A percentile compares a stretch with the other conserved stretches of the same genome.
Conservation (phyloP, 2,797 vertebrate species). For the Sciurus carolinensis region DNA sequence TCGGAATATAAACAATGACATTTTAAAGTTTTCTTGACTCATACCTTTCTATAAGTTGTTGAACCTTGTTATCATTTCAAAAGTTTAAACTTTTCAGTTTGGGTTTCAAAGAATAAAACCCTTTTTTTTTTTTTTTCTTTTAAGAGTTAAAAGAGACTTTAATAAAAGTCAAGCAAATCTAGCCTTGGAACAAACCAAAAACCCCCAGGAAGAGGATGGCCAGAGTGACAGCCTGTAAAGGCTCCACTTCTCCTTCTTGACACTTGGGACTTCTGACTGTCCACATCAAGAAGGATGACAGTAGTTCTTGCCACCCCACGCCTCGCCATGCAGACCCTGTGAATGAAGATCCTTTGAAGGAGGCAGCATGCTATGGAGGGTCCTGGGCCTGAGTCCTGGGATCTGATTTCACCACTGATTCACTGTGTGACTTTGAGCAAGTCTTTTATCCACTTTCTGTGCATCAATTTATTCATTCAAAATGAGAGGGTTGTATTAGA, state of each 20-base stretch:
- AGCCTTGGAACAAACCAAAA: conserved; percentile 89
- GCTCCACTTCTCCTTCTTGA: not conserved
- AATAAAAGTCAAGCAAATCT: conserved; percentile 87
- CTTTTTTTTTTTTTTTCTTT: conserved; percentile 7
- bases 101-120: not conserved
- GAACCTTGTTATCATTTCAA: not conserved
- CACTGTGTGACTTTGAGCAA: not conserved
- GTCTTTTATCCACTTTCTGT: not conserved
- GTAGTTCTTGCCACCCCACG: not conserved
- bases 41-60: not conserved
- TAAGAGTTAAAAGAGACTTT: conserved; percentile 91
- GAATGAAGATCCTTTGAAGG: not conserved
- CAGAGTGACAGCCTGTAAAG: conserved; percentile 91
- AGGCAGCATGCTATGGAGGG: not conserved
- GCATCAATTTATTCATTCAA: not conserved
- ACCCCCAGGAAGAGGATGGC: conserved; percentile 90
- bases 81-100: conserved; percentile 10
- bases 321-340: conserved; percentile 14
- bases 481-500: not conserved
- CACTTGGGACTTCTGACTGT: not conserved
- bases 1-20: not conserved
- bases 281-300: not conserved
- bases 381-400: not conserved
- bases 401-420: not conserved
- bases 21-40: not conserved